Percentiles rank a stretch among this genome's conserved stretches.
Evolutionary conservation across 2,797 vertebrate genomes (phyloP).

Genomic region (Cheirogaleus major): DNA sequence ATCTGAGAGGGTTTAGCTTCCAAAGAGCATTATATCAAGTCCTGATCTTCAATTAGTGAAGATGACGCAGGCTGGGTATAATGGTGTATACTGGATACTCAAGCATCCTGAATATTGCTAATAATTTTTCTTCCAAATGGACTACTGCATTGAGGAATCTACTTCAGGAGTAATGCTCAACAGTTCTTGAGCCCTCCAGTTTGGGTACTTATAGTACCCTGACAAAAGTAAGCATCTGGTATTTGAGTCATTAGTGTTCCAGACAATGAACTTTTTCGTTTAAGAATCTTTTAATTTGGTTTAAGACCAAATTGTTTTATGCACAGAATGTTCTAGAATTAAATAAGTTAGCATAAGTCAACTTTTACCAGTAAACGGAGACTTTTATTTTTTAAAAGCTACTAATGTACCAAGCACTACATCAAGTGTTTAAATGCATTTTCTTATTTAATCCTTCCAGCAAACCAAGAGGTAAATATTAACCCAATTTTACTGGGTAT

Average conservation of each 20-base stretch:
- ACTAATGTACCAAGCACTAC: background rate
- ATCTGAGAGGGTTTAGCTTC: background rate
- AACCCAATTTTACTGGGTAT: background rate
- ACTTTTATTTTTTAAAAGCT: background rate
- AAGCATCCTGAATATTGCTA: background rate
- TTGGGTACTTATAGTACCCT: background rate
- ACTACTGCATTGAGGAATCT: background rate
- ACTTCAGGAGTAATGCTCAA: background rate
- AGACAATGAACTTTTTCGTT: background rate
- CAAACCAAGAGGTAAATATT: background rate
- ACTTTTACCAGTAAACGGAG: conserved; percentile 25
- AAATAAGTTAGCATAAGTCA: background rate
- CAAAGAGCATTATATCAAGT: background rate
- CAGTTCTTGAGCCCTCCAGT: background rate
- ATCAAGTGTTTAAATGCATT: background rate
- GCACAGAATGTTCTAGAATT: conserved; percentile 15
- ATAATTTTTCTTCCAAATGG: background rate
- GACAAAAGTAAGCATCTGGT: background rate
- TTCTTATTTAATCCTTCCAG: conserved; percentile 15
- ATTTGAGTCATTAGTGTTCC: background rate
- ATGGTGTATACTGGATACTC: background rate
- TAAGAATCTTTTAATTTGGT: conserved; percentile 5
- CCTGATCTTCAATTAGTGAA: background rate
- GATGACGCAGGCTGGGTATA: background rate
- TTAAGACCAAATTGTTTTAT: conserved; percentile 1